These are phyloP conservation scores for Alviniconcha strummeri DNA, from an alignment of 2,888 invertebrate species.

Conservation along the genomic window DNA sequence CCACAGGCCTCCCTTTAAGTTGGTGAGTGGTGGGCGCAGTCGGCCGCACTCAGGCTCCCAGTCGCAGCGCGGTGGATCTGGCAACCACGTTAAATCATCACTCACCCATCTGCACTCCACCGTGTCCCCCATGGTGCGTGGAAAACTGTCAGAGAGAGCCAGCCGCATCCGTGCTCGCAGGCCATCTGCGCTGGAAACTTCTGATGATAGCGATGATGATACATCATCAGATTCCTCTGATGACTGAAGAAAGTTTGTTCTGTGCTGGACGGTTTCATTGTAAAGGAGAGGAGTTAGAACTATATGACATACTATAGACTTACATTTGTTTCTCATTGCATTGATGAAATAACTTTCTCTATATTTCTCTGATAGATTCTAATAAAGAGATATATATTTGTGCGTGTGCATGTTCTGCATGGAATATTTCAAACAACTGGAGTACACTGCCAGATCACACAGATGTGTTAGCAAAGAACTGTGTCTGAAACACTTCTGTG, in stretches of 20 bases:
- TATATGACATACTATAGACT: too few species aligned
- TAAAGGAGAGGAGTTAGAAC: too few species aligned
- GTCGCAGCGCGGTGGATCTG: constrained; percentile 7
- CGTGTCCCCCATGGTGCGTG: constrained; percentile 16
- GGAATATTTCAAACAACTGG: too few species aligned
- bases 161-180: constrained; percentile 21
- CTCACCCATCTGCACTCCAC: not conserved
- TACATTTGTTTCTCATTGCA: too few species aligned
- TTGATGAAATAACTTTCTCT: too few species aligned
- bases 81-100: not conserved
- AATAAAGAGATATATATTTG: too few species aligned
- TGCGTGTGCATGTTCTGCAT: too few species aligned
- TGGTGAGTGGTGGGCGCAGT: constrained; percentile 10
- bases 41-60: constrained; percentile 17
- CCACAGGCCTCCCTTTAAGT: constrained; percentile 18
- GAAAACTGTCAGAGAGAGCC: constrained; percentile 17
- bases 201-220: constrained; percentile 21
- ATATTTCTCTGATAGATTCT: too few species aligned
- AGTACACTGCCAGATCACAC: too few species aligned
- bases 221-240: constrained; percentile 26
- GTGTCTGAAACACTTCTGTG: too few species aligned
- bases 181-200: not conserved
- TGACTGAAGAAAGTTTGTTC: not conserved
- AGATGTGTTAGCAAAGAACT: too few species aligned
- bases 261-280: too few species aligned